phyloP scores from a whole-genome alignment of 2,888 invertebrate genomes.

The Sussaba pulchella region DNA sequence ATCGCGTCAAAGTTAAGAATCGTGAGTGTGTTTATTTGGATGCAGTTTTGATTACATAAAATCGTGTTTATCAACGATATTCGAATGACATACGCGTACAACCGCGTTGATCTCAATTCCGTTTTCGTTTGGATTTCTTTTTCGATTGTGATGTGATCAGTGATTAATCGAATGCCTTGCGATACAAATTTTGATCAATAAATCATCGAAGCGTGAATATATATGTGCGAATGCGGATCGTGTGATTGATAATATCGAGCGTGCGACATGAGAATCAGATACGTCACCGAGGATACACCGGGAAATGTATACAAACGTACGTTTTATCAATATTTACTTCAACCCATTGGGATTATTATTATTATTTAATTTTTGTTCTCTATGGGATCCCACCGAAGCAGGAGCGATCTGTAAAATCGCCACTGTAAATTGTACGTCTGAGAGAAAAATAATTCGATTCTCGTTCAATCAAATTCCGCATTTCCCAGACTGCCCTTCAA shows the following conservation, averaged over 20 bases:
- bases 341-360: no score
- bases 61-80: no score
- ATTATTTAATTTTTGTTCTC: no score
- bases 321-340: background rate
- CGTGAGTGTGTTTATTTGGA: background rate
- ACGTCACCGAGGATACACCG: conserved; percentile 77
- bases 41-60: background rate
- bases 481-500: no score
- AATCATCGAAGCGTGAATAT: background rate
- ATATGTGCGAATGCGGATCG: conserved; percentile 31
- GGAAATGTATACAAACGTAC: conserved; percentile 76
- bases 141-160: conserved; percentile 1
- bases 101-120: background rate
- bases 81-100: background rate
- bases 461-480: no score
- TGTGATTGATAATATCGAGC: conserved; percentile 16
- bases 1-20: background rate
- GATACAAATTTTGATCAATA: background rate
- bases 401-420: no score
- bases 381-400: no score
- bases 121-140: background rate
- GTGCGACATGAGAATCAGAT: conserved; percentile 79
- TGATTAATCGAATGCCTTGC: conserved; percentile 20
- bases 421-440: no score
- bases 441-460: no score